A percentile compares a stretch with the other conserved stretches of the same genome.
phyloP scores from a whole-genome alignment of 2,888 invertebrate genomes.

The Machimus atricapillus region DNA sequence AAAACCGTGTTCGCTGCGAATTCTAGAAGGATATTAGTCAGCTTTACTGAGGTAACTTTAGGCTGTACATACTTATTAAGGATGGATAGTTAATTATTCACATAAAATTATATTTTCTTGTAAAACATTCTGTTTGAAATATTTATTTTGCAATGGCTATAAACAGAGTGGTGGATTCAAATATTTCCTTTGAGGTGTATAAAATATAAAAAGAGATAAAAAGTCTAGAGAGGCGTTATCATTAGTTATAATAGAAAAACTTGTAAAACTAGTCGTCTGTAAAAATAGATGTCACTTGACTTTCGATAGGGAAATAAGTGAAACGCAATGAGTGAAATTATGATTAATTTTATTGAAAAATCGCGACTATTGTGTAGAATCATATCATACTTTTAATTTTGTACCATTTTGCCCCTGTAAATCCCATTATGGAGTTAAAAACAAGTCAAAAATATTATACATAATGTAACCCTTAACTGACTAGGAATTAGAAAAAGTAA shows the following conservation, averaged over 20 bases:
- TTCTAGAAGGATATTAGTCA: background rate
- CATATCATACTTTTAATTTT: conserved; percentile 34
- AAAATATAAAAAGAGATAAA: background rate
- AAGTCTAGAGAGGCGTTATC: background rate
- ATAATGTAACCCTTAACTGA: background rate
- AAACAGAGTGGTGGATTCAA: background rate
- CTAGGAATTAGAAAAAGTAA: conserved; percentile 15
- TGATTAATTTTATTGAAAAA: background rate
- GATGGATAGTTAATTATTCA: background rate
- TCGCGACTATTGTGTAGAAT: conserved; percentile 21
- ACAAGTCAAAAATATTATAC: background rate
- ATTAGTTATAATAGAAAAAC: background rate
- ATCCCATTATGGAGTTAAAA: background rate
- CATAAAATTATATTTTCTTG: background rate
- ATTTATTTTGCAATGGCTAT: background rate
- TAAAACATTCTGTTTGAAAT: background rate
- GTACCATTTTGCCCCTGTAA: conserved; percentile 21
- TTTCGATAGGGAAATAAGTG: background rate
- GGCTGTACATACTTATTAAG: background rate
- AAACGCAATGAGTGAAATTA: background rate
- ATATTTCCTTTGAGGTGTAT: background rate
- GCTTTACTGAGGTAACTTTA: background rate
- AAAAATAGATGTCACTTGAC: background rate
- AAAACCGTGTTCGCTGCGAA: background rate
- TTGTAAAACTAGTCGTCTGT: background rate